These are phyloP conservation scores for Atherinosoma microstoma DNA, from an alignment of 2,797 vertebrate genomes.

Conservation along the genomic window DNA sequence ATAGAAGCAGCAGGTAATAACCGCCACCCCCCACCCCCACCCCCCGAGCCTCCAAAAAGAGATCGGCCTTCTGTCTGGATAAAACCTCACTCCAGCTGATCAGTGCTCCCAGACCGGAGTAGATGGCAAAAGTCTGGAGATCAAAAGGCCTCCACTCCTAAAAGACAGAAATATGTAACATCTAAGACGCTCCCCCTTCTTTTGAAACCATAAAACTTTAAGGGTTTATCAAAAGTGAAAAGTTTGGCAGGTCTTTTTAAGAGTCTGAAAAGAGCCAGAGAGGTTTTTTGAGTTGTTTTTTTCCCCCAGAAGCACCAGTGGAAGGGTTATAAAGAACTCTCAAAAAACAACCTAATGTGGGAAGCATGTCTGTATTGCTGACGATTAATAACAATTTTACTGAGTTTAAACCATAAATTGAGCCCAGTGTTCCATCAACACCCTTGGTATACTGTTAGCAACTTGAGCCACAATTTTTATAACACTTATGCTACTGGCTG, in stretches of 20 bases:
- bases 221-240: constrained; percentile 52
- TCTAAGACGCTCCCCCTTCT: constrained; percentile 41
- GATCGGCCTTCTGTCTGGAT: constrained; percentile 59
- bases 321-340: constrained; percentile 23
- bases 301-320: constrained; percentile 27
- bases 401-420: constrained; percentile 8
- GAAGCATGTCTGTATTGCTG: constrained; percentile 11
- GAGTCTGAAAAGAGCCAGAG: constrained; percentile 27
- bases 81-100: constrained; percentile 57
- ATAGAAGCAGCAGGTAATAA: constrained; percentile 42
- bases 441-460: not conserved
- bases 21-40: no score
- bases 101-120: constrained; percentile 37
- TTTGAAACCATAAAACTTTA: constrained; percentile 48
- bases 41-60: constrained; percentile 44
- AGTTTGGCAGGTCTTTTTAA: constrained; percentile 49
- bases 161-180: constrained; percentile 54
- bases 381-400: constrained; percentile 20
- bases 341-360: constrained; percentile 5
- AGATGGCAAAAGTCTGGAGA: constrained; percentile 44
- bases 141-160: constrained; percentile 46
- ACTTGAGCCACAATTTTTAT: constrained; percentile 34
- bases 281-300: not conserved
- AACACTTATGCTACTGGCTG: constrained; percentile 26
- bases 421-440: constrained; percentile 24